Base-by-base conservation (phyloP, 2,888 invertebrate genomes). In the Andrena bicolor region DNA sequence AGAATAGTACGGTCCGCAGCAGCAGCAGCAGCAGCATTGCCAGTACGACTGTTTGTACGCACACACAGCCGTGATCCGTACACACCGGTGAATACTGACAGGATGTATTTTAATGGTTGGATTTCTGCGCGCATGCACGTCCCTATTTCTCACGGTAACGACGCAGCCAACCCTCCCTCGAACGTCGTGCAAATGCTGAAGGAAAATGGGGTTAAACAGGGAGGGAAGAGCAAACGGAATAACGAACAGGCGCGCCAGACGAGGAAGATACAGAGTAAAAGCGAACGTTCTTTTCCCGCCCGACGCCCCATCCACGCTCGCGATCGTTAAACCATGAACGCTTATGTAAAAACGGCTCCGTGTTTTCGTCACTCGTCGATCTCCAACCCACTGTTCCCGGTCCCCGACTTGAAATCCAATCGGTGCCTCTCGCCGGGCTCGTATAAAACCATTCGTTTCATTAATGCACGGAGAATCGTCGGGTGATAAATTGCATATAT, bases 101-200 rank as follows among this genome's bases (percentile, higher is more conserved):
- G 90, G 90, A 90, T 92, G 90, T 92, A 91, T 91, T 92, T 92
- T 92, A 92, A 92, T 91, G 90, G 90, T 87, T 86, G 89, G 86
- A 90, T 90, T 90, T 90, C 88, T 89, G 85, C 87, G 88, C 86
- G 80, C 86, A 88, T 90, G 88, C 89, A 87, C 86, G 83, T 84
- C 82, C 82, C 83, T 88, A 89, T 90, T 89, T 88, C 85, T 78
- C 79, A 72, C 76, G 74, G 84, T 86, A 91, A 90, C 89, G 90
- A 88, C 88, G 83, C 79, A 68, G 23, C 81, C 82, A 74, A 82
- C 82, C 74, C 77, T 75, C 70, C 74, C 68, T 51, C 72, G 76
- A 63, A 73, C 72, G 76, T 58, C 76, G 74, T 56, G 83, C 68
- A 51, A 81, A 86, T 69, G 74, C 35, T 23, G 68, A 78, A 74